Evolutionary conservation across 2,888 invertebrate species (phyloP).

Genomic region (Cheiracanthium punctorium): DNA sequence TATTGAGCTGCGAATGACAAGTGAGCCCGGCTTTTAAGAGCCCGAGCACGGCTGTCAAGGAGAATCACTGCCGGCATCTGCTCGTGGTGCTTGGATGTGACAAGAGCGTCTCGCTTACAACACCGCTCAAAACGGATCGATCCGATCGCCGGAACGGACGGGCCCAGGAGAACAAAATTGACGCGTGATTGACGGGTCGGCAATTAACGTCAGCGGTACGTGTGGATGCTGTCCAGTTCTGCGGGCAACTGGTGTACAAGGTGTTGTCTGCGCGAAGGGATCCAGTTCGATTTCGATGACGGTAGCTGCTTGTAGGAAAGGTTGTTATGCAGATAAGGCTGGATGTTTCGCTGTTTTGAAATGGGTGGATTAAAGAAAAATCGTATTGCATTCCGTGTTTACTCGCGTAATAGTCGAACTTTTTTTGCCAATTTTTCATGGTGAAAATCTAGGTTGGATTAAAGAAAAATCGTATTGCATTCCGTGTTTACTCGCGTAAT

Average conservation of each 20-base stretch:
- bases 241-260: background rate
- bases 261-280: background rate
- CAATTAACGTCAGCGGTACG: slow-evolving; percentile 45
- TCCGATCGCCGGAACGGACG: slow-evolving; percentile 5
- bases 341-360: too few relatives aligned
- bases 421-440: too few relatives aligned
- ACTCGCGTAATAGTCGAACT: too few relatives aligned
- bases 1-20: background rate
- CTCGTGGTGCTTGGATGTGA: background rate
- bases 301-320: too few relatives aligned
- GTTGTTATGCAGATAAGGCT: too few relatives aligned
- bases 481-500: too few relatives aligned
- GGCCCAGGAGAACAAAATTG: slow-evolving; percentile 15
- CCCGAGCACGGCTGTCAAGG: background rate
- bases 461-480: too few relatives aligned
- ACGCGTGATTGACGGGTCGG: slow-evolving; percentile 39
- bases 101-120: background rate
- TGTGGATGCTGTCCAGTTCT: slow-evolving; percentile 51
- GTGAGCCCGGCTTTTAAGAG: background rate
- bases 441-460: too few relatives aligned
- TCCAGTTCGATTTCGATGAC: too few relatives aligned
- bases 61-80: slow-evolving; percentile 4
- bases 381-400: too few relatives aligned
- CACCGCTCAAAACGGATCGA: background rate
- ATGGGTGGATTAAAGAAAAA: too few relatives aligned